Evolutionary conservation across 2,888 invertebrate genomes (phyloP), one percentile per base, ranked within the genome.

Genomic region (Eudasyphora cyanicolor): DNA sequence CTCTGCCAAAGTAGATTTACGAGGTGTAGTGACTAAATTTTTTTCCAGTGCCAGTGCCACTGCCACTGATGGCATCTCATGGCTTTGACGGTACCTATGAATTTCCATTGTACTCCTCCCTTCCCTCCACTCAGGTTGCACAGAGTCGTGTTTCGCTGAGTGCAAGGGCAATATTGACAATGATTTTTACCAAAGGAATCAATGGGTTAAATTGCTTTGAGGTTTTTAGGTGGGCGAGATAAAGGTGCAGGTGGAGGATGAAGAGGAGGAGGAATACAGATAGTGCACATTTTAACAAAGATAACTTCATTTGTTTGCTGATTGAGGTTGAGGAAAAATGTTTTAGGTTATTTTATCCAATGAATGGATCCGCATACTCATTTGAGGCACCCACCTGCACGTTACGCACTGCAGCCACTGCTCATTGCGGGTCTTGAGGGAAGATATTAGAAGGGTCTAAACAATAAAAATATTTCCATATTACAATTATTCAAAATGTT

Each of bases 11-110:
- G n/a, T 35, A 21, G 64, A 64, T 35, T 64, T 64, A 35, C 12
- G 17, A 35, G 32, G 38, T 38, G 21, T 64, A 10, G 64, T 64
- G 35, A 38, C 64, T 64, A 17, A 38, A 38, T 38, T 38, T 64
- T 38, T 8, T 45, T 10, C 38, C 2, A 27, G 54, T 54, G 21
- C 54, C 8, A 3, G 17, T 19, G 19, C 17, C 17, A 10, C 51
- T 54, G 21, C 51, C 21, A 2, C 3, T 7, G 32, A 32, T 32
- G 32, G 32, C 32, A 8, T 32, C 5, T 14, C 45, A 29, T 35
- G 79, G 45, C 57, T 69, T 67, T 62, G 57, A 45, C 42, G 17
- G 60, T 69, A 79, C 75, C 17, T 74, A 74, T 79, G 74, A 45
- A 45, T 14, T n/a, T n/a, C n/a, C n/a, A n/a, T 45, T n/a, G 45